Evolutionary conservation across 1,140 invertebrate genomes (phyloP).

Genomic region (Frieseomelitta varia): DNA sequence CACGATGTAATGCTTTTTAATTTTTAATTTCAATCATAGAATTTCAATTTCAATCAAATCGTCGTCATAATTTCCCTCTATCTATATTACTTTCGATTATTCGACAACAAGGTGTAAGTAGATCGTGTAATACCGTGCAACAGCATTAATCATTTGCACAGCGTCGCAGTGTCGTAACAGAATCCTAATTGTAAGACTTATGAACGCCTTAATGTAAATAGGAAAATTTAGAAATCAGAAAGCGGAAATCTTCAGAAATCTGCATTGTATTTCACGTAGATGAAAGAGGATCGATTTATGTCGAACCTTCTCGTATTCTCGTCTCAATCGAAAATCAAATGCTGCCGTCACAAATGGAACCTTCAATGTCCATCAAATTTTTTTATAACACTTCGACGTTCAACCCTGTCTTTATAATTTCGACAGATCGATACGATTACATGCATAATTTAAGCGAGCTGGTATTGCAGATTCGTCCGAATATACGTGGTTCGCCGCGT

Average conservation of each 20-base stretch:
- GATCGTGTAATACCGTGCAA: background rate
- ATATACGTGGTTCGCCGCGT: background rate
- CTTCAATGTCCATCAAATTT: background rate
- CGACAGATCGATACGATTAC: background rate
- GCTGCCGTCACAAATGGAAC: background rate
- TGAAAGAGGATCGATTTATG: background rate
- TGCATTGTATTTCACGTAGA: background rate
- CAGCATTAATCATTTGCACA: constrained; percentile 5
- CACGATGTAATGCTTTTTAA: no score
- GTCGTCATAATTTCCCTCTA: no score
- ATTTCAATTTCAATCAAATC: no score
- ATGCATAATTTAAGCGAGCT: background rate
- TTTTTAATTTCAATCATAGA: no score
- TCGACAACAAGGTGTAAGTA: background rate
- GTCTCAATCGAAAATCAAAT: background rate
- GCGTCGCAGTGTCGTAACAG: background rate
- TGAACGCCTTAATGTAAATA: background rate
- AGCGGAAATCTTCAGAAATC: background rate
- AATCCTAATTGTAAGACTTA: background rate
- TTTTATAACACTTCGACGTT: background rate
- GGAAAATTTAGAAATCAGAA: background rate
- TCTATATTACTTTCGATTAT: background rate
- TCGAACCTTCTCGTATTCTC: background rate
- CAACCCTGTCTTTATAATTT: background rate
- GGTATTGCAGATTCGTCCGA: background rate